Conservation (phyloP, 2,888 invertebrate genomes). For the Noctua janthina region DNA sequence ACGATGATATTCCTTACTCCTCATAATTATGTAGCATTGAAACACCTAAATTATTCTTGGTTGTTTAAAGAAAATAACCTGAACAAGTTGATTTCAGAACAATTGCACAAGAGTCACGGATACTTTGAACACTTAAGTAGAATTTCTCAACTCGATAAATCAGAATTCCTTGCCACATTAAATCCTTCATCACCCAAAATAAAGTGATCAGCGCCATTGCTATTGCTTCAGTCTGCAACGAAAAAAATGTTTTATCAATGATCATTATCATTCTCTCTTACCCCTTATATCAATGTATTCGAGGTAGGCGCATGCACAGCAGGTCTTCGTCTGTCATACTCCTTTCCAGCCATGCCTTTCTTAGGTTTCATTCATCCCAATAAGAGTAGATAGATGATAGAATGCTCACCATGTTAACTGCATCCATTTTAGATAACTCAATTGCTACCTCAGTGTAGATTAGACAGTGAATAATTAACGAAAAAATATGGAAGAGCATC, state of each 20-base stretch:
- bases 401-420: neutral
- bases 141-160: neutral
- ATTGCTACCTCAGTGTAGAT: neutral
- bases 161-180: neutral
- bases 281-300: neutral
- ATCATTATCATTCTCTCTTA: neutral
- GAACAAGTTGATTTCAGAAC: neutral
- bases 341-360: neutral
- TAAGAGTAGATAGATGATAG: neutral
- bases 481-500: neutral
- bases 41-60: neutral
- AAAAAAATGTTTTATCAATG: neutral
- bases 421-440: neutral
- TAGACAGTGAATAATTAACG: neutral
- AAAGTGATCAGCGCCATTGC: neutral
- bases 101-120: neutral
- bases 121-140: neutral
- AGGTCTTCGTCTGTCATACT: neutral
- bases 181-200: neutral
- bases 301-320: neutral
- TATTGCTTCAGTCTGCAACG: neutral
- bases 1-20: neutral
- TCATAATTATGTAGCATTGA: neutral
- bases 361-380: neutral
- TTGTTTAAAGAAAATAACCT: neutral